Percentiles rank a stretch among this genome's conserved stretches.
Conservation (phyloP, 2,797 vertebrate species). For the Argya squamiceps region DNA sequence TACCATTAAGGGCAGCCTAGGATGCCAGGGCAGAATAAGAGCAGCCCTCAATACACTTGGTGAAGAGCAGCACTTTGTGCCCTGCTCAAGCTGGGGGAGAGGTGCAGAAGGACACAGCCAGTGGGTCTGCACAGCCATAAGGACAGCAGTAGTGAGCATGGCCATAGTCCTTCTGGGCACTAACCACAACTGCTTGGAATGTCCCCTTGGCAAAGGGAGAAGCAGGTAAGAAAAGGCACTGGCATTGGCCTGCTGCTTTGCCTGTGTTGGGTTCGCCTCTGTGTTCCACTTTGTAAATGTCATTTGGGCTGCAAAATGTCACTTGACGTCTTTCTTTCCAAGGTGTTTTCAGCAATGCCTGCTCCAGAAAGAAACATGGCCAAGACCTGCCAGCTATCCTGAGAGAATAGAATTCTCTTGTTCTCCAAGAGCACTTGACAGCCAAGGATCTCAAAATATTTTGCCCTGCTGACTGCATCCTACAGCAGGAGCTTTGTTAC, state of each 20-base stretch:
- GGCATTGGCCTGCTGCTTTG: background rate
- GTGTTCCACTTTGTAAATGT: background rate
- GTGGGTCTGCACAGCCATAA: background rate
- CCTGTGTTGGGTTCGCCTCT: background rate
- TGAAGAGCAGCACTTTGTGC: background rate
- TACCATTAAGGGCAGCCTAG: background rate
- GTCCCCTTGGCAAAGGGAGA: background rate
- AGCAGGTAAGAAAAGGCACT: background rate
- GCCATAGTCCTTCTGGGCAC: background rate
- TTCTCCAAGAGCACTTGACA: background rate
- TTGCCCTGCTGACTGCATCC: background rate
- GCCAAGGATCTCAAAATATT: background rate
- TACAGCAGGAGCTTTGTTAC: background rate
- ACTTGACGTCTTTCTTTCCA: background rate
- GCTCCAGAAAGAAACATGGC: background rate
- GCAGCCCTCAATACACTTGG: background rate
- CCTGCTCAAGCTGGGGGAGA: background rate
- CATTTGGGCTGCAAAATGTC: constrained; percentile 10
- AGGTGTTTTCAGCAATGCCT: background rate
- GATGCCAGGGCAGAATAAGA: background rate
- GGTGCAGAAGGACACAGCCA: background rate
- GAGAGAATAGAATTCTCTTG: background rate
- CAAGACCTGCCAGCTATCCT: background rate
- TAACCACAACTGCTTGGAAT: rapidly evolving
- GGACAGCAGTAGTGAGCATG: rapidly evolving